phyloP scores from a whole-genome alignment of 2,797 vertebrate genomes.

The Lagocephalus sceleratus region DNA sequence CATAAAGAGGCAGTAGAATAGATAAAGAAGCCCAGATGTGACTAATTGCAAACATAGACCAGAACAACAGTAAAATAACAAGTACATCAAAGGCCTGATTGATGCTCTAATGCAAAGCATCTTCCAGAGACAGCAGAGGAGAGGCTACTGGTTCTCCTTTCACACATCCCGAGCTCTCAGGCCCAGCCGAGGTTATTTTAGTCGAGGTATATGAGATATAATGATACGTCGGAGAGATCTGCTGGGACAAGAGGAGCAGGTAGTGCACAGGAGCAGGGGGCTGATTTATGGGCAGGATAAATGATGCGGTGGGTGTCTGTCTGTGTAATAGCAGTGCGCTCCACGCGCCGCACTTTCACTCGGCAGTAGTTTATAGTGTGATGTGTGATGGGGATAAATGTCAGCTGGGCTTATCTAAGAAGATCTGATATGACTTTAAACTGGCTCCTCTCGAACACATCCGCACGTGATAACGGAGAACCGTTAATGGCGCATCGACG shows the following conservation, averaged over 20 bases:
- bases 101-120: constrained; percentile 51
- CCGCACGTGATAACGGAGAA: constrained; percentile 51
- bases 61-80: constrained; percentile 50
- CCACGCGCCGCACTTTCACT: constrained; percentile 63
- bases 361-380: constrained; percentile 71
- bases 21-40: constrained; percentile 46
- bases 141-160: constrained; percentile 44
- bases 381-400: constrained; percentile 73
- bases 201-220: constrained; percentile 68
- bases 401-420: constrained; percentile 71
- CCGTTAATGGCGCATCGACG: constrained; percentile 38
- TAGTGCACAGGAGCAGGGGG: constrained; percentile 67
- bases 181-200: constrained; percentile 69
- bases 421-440: constrained; percentile 71
- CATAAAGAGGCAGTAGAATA: background rate
- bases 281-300: constrained; percentile 76
- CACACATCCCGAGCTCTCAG: constrained; percentile 54
- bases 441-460: constrained; percentile 63
- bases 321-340: constrained; percentile 69
- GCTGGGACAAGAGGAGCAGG: constrained; percentile 70
- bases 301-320: constrained; percentile 74
- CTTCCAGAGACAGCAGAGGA: constrained; percentile 43
- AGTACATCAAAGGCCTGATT: constrained; percentile 55
- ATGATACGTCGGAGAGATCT: constrained; percentile 72
- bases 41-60: constrained; percentile 37